Evolutionary conservation across 35 echinoderm and acorn worm genomes (phyloP).

Genomic region (Ophioderma brevispina): DNA sequence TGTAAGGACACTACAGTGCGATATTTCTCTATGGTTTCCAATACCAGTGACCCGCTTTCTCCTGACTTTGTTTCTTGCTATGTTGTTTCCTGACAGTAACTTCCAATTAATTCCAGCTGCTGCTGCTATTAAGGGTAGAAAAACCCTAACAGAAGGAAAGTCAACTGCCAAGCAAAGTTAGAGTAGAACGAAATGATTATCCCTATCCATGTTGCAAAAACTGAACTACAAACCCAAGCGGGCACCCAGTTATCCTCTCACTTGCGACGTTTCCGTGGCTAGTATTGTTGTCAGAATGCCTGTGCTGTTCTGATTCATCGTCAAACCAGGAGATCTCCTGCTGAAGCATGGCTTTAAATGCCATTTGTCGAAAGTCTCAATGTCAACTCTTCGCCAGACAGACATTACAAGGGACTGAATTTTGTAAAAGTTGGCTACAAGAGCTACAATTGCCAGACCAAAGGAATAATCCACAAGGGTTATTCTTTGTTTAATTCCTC

Average conservation of each 20-base stretch:
- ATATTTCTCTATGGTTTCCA: too few relatives aligned
- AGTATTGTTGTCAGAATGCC: constrained; percentile 91
- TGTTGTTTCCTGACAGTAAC: too few relatives aligned
- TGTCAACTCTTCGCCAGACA: constrained; percentile 71
- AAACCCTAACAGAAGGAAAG: constrained; percentile 30
- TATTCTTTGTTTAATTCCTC: neutral
- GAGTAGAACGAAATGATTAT: constrained; percentile 79
- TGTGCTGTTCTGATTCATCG: constrained; percentile 65
- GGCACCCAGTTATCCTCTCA: constrained; percentile 77
- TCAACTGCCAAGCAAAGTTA: constrained; percentile 94
- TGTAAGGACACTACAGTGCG: too few relatives aligned
- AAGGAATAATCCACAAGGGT: neutral
- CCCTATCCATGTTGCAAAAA: constrained; percentile 74
- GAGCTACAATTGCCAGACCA: neutral
- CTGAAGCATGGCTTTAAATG: constrained; percentile 83
- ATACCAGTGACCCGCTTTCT: too few relatives aligned
- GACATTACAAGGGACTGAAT: constrained; percentile 62
- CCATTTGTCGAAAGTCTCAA: constrained; percentile 47
- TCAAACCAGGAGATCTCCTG: constrained; percentile 88
- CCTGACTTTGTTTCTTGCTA: too few relatives aligned
- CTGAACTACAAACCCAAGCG: constrained; percentile 63
- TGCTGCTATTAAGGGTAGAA: too few relatives aligned
- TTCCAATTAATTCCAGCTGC: too few relatives aligned
- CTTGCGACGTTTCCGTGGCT: constrained; percentile 69
- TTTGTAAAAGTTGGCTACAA: constrained; percentile 19